phyloP scores from a whole-genome alignment of 2,888 invertebrate species.

The Thecocarcelia acutangulata region DNA sequence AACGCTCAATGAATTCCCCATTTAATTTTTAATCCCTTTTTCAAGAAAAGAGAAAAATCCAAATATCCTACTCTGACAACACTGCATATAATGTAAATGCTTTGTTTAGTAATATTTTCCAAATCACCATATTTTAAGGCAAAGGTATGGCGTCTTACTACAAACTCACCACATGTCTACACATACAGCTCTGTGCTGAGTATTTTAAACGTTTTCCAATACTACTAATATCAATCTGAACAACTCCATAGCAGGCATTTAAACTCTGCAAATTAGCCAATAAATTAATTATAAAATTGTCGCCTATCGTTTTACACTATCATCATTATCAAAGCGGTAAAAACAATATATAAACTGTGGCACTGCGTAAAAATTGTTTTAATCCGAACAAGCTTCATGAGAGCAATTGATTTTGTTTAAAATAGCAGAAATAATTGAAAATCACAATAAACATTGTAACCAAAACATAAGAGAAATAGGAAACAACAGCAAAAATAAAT shows the following conservation, averaged over 20 bases:
- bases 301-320: not conserved
- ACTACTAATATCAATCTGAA: constrained; percentile 47
- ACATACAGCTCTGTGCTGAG: constrained; percentile 38
- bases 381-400: not conserved
- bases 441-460: constrained; percentile 53
- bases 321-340: too few relatives aligned
- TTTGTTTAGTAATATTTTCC: too few relatives aligned
- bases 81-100: too few relatives aligned
- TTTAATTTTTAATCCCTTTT: too few relatives aligned
- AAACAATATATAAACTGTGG: too few relatives aligned
- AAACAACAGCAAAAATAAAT: constrained; percentile 53
- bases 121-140: too few relatives aligned
- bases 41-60: too few relatives aligned
- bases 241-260: constrained; percentile 47
- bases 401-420: constrained; percentile 28
- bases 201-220: constrained; percentile 3
- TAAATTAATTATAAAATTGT: not conserved
- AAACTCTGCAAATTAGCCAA: constrained; percentile 8
- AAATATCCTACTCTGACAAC: too few relatives aligned
- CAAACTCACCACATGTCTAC: not conserved
- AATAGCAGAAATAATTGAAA: constrained; percentile 20
- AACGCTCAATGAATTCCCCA: too few relatives aligned
- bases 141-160: too few relatives aligned
- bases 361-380: not conserved
- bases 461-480: constrained; percentile 62